Base-by-base conservation (phyloP, 2,113 vertebrate species). In the Amia ocellicauda region DNA sequence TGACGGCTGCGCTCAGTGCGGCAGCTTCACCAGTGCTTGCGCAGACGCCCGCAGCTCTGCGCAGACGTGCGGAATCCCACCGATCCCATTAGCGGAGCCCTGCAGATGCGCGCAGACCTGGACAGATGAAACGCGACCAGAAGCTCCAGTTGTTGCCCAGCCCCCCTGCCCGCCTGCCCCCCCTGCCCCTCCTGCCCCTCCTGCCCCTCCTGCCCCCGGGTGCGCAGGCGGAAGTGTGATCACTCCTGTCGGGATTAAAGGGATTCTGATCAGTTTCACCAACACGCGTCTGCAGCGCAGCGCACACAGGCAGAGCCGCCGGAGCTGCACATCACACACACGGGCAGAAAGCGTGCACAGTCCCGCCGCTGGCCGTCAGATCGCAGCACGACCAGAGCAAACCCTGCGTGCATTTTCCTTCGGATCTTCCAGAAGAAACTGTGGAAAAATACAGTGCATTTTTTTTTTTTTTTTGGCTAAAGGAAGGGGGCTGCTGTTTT, bases 211-310 rank as follows among this genome's bases (percentile, higher is more conserved):
- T 20, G 57, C 82, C 81, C 81, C 82, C 70, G 75, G 29, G 75
- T 68, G 60, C 74, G 74, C 78, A 69, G 79, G 84, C 83, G 86
- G 84, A 87, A 88, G 84, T 86, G 79, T 81, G 78, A 78, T 80
- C 84, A 82, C 82, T 83, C 76, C 86, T 85, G 81, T 78, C 80
- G 79, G 86, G 86, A 84, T 86, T 83, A 84, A 88, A 89, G 84
- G 83, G 83, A 84, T 86, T 84, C 80, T 74, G 67, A 80, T 78
- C 85, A 67, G 71, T 85, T 73, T 79, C 64, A 77, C 80, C 74
- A 81, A 77, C 72, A 71, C 56, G 75, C 72, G 67, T 62, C 62
- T 68, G 1, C 64, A 64, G 66, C 53, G 47, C 26, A 3, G 24
- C 3, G 50, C 50, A 41, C 13, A 53, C 28, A 5, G 28, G 14